Evolutionary conservation across 2,797 vertebrate genomes (phyloP), one percentile per base, ranked within the genome.

Genomic region (Psittacula echo): DNA sequence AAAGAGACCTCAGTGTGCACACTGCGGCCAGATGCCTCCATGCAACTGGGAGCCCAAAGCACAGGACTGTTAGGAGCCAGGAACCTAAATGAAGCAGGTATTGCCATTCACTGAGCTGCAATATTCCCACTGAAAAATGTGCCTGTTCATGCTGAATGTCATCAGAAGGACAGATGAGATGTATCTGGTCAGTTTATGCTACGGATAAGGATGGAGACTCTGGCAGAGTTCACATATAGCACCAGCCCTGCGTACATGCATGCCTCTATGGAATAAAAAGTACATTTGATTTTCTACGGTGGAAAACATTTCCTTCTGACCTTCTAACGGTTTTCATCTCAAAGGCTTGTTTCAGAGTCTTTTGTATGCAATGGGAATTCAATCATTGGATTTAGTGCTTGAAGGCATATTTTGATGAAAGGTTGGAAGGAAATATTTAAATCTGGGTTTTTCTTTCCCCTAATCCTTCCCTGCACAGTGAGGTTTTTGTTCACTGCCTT

Each of bases 191-290:
- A 65, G 26, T 51, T 77, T 50, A 41, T 21, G 54, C 14, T 56
- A 56, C 2, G 34, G 37, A 85, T 81, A 51, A 53, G 48, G 45
- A 53, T 21, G 37, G 11, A 78, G 74, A 54, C 68, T 72, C 39
- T 53, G 41, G 29, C 48, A 75, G 47, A 87, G 71, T 37, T 91
- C 79, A 70, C 30, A 8, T 22, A 34, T 0, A 54, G 65, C 47
- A 51, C 20, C 37, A n/a, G 17, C 27, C n/a, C 37, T 48, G 29
- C 67, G 37, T 18, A 77, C 10, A 18, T 2, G 8, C 0, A 0
- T 58, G 13, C 39, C 54, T 73, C 51, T 41, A 0, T 19, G 47
- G 65, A 83, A 24, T 71, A 66, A 87, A 89, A 93, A 60, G 21
- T 18, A 47, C 6, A 9, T 77, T 83, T 73, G 30, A n/a, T 19